A percentile compares a stretch with the other conserved stretches of the same genome.
Evolutionary conservation across 2,797 vertebrate genomes (phyloP).

Genomic region (Heterohyrax brucei): DNA sequence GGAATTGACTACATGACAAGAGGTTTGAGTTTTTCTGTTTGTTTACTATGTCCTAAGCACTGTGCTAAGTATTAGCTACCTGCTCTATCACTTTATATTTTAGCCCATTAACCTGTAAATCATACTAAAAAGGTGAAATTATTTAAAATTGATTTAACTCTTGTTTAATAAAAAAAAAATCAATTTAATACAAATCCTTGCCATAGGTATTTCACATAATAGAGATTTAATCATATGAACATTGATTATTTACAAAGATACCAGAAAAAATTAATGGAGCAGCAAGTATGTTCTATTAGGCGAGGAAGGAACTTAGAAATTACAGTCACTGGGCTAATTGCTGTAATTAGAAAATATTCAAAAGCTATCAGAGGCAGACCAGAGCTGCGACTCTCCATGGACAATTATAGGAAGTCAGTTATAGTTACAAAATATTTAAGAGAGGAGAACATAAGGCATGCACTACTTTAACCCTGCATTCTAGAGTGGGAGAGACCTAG

Average conservation of each 20-base stretch:
- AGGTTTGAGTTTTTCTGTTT: no score
- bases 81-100: background rate
- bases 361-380: background rate
- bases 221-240: background rate
- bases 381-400: background rate
- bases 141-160: background rate
- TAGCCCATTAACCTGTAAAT: background rate
- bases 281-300: background rate
- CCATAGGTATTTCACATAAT: background rate
- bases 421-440: rapidly evolving
- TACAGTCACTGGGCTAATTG: no score
- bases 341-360: background rate
- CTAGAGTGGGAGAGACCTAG: background rate
- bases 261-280: background rate
- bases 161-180: background rate
- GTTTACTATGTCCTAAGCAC: no score
- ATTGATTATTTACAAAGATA: background rate
- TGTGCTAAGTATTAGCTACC: background rate
- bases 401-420: background rate
- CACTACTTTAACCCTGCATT: background rate
- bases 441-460: background rate
- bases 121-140: background rate
- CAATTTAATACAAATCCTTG: background rate
- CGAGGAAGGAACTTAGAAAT: background rate
- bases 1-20: no score